phyloP scores from a whole-genome alignment of 2,888 invertebrate species.

The Metallyticus violacea region DNA sequence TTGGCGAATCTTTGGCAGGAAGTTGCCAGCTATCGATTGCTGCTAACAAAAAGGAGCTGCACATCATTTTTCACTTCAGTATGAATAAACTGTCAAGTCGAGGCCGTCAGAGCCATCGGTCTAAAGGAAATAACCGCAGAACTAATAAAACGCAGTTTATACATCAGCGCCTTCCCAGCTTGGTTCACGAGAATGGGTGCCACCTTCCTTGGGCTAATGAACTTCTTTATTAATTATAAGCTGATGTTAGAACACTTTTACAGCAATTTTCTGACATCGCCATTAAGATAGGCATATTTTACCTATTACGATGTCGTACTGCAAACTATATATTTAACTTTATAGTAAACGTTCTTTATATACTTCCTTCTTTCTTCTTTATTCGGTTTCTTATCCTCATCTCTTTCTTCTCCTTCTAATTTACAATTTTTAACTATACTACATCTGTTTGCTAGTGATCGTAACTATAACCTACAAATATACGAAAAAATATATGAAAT shows the following conservation, averaged over 20 bases:
- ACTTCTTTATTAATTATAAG: background rate
- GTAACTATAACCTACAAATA: no score
- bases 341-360: no score
- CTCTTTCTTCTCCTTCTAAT: no score
- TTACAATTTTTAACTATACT: no score
- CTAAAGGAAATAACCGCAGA: background rate
- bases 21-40: background rate
- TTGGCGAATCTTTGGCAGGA: background rate
- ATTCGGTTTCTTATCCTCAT: no score
- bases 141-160: background rate
- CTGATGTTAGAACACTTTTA: background rate
- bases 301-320: no score
- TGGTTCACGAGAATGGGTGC: no score
- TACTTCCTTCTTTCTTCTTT: no score
- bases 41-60: background rate
- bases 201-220: background rate
- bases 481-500: no score
- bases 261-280: background rate
- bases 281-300: no score
- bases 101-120: background rate
- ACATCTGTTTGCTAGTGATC: no score
- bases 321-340: no score
- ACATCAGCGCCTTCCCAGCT: background rate
- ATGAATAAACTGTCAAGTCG: background rate
- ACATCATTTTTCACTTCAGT: background rate